Percentiles rank a stretch among this genome's conserved stretches.
phyloP scores from a whole-genome alignment of 2,113 vertebrate species.

The Cyprinodon brontotheroides region DNA sequence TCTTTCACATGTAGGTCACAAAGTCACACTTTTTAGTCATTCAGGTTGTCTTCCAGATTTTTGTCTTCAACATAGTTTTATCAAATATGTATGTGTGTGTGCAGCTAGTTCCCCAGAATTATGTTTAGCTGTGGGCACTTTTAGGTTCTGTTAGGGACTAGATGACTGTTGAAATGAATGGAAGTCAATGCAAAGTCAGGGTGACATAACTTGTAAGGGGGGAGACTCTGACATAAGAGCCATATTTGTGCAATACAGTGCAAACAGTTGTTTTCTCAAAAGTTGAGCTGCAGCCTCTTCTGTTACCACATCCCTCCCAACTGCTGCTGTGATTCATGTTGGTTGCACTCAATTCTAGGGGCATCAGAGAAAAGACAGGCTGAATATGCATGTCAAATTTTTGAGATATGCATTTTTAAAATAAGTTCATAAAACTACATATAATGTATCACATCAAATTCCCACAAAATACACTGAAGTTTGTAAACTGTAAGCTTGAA shows the following conservation, averaged over 20 bases:
- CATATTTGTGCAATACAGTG: no score
- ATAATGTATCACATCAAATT: background rate
- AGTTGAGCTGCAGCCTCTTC: no score
- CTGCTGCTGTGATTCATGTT: background rate
- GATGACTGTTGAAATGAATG: no score
- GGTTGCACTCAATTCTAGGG: background rate
- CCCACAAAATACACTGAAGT: background rate
- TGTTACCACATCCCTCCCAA: background rate
- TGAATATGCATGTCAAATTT: background rate
- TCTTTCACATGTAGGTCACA: no score
- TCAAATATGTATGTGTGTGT: no score
- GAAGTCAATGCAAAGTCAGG: no score
- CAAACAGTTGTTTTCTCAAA: no score
- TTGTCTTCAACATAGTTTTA: background rate
- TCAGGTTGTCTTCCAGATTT: background rate
- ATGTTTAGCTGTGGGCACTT: no score
- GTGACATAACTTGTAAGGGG: no score
- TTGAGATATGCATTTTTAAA: background rate
- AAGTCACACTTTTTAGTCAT: no score
- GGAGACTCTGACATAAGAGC: background rate
- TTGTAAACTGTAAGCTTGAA: background rate
- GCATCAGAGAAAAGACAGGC: background rate
- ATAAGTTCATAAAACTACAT: background rate
- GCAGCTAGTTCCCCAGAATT: no score
- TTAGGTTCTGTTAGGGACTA: no score